These are phyloP conservation scores for Vanessa tameamea DNA, from an alignment of 1,140 invertebrate genomes.

Conservation along the genomic window DNA sequence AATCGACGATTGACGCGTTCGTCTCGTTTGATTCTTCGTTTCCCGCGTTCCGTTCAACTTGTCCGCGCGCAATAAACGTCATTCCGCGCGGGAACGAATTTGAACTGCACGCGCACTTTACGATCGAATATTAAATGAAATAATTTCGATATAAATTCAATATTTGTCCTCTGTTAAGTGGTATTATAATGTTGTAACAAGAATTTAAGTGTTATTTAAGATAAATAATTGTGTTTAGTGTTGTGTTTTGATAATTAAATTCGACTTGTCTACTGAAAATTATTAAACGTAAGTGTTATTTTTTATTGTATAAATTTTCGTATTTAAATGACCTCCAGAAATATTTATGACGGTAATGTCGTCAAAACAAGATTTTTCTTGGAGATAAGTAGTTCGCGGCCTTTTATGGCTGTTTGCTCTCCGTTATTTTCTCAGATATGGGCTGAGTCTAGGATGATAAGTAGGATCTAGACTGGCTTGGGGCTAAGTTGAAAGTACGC, in stretches of 20 bases:
- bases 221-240: conserved; percentile 45
- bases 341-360: conserved; percentile 31
- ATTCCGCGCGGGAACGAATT: conserved; percentile 69
- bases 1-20: neutral
- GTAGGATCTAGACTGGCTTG: conserved; percentile 45
- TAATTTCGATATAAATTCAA: conserved; percentile 35
- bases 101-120: conserved; percentile 52
- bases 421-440: conserved; percentile 60
- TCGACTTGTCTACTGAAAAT: conserved; percentile 26
- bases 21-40: conserved; percentile 38
- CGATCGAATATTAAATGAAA: conserved; percentile 51
- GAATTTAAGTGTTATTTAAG: conserved; percentile 35
- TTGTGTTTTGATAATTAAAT: conserved; percentile 44
- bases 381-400: conserved; percentile 44
- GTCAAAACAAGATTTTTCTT: conserved; percentile 38
- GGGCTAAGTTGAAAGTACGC: conserved; percentile 48
- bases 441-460: conserved; percentile 47
- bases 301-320: conserved; percentile 36
- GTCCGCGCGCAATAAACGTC: conserved; percentile 44
- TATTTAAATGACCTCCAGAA: conserved; percentile 35
- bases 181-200: conserved; percentile 47
- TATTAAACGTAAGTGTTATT: conserved; percentile 39
- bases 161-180: conserved; percentile 42
- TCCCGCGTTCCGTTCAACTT: conserved; percentile 54
- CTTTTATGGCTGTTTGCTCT: conserved; percentile 50